A percentile compares a stretch with the other conserved stretches of the same genome.
These are phyloP conservation scores for Bilobella aurantiaca DNA, from an alignment of 1,140 invertebrate genomes.

Conservation along the genomic window DNA sequence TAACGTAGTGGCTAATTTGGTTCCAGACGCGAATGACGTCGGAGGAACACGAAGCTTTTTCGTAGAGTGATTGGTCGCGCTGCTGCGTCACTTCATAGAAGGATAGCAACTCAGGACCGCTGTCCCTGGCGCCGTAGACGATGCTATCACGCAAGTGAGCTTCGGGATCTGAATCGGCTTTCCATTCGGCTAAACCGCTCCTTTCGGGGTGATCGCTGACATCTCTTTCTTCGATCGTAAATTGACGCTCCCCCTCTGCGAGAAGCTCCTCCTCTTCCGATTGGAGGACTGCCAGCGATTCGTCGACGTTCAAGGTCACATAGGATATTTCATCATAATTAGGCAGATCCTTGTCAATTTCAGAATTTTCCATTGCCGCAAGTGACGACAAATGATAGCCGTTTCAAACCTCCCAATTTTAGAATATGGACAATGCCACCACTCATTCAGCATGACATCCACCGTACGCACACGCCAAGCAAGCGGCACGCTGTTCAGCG, in stretches of 20 bases:
- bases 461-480: too few relatives aligned
- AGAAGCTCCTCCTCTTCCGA: background rate
- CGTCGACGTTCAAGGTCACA: background rate
- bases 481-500: too few relatives aligned
- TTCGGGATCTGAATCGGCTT: background rate
- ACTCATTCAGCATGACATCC: too few relatives aligned
- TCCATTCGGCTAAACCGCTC: background rate
- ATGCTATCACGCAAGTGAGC: background rate
- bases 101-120: background rate
- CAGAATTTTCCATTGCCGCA: background rate
- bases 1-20: background rate
- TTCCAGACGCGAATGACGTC: background rate
- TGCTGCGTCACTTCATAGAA: background rate
- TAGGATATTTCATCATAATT: background rate
- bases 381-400: background rate
- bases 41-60: background rate
- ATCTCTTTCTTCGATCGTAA: background rate
- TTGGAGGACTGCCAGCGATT: too few relatives aligned
- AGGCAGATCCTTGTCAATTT: background rate
- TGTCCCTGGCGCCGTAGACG: background rate
- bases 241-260: too few relatives aligned
- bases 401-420: too few relatives aligned
- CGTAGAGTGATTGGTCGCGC: background rate
- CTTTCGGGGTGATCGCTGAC: background rate
- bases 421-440: too few relatives aligned